Percentiles rank a stretch among this genome's conserved stretches.
Conservation (phyloP, 2,113 vertebrate species). For the Paraplagusia blochii region DNA sequence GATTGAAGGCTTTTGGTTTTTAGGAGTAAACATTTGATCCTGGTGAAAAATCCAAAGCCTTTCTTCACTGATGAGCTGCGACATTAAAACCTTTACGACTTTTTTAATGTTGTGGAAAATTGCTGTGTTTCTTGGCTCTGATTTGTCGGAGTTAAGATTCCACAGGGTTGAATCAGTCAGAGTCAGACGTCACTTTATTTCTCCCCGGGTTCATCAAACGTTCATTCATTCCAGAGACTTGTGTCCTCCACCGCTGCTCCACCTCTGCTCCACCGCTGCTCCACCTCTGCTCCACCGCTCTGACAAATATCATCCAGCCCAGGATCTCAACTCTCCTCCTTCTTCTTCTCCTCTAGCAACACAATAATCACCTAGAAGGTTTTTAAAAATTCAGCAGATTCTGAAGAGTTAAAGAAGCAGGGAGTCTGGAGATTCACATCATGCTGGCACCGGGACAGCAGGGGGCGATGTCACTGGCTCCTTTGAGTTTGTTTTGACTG, state of each 20-base stretch:
- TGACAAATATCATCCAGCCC: background rate
- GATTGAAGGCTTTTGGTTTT: no score
- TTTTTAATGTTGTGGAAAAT: no score
- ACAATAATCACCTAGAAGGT: background rate
- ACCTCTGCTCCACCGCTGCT: no score
- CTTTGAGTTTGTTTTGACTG: no score
- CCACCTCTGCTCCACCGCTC: no score
- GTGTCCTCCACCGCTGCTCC: background rate
- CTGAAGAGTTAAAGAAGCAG: background rate
- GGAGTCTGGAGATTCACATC: conserved; percentile 2
- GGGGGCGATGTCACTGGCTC: no score
- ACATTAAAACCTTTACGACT: no score
- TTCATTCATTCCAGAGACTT: background rate
- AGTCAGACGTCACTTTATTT: background rate
- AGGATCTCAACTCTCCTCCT: background rate
- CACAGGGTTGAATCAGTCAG: background rate
- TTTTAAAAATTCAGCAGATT: background rate
- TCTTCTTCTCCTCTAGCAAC: no score
- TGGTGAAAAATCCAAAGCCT: no score
- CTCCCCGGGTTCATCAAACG: background rate
- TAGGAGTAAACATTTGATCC: no score
- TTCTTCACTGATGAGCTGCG: no score
- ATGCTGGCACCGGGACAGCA: conserved; percentile 10
- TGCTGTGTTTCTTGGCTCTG: background rate
- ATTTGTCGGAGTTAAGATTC: background rate